Evolutionary conservation across 2,888 invertebrate species (phyloP).

Genomic region (Spilarctia lutea): DNA sequence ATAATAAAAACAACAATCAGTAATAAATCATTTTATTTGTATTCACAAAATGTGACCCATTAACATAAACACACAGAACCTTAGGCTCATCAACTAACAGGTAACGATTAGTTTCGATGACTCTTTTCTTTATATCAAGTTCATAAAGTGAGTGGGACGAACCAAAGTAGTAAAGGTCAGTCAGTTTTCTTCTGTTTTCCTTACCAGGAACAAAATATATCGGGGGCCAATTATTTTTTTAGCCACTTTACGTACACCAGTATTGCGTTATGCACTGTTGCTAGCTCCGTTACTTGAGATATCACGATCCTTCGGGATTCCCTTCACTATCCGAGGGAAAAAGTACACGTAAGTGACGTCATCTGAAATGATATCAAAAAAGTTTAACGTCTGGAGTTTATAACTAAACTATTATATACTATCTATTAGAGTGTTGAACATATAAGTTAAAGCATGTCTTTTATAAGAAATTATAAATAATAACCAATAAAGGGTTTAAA

Average conservation of each 20-base stretch:
- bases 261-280: conserved; percentile 65
- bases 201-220: conserved; percentile 92
- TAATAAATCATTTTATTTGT: too few relatives aligned
- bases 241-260: conserved; percentile 89
- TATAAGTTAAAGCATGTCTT: background rate
- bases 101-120: conserved; percentile 64
- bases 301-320: conserved; percentile 77
- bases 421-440: background rate
- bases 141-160: conserved; percentile 81
- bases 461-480: too few relatives aligned
- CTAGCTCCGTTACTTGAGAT: conserved; percentile 59
- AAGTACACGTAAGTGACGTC: conserved; percentile 80
- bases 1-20: too few relatives aligned
- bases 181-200: conserved; percentile 86
- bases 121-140: conserved; percentile 83
- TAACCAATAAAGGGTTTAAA: too few relatives aligned
- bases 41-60: too few relatives aligned
- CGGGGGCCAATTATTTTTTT: conserved; percentile 95
- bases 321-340: conserved; percentile 82
- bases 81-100: conserved; percentile 66
- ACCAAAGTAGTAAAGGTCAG: conserved; percentile 63
- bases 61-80: too few relatives aligned
- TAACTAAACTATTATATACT: background rate
- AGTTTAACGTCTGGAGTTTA: background rate
- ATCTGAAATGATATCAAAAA: conserved; percentile 65